Conservation (phyloP, 2,113 vertebrate species). For the Axis porcinus region DNA sequence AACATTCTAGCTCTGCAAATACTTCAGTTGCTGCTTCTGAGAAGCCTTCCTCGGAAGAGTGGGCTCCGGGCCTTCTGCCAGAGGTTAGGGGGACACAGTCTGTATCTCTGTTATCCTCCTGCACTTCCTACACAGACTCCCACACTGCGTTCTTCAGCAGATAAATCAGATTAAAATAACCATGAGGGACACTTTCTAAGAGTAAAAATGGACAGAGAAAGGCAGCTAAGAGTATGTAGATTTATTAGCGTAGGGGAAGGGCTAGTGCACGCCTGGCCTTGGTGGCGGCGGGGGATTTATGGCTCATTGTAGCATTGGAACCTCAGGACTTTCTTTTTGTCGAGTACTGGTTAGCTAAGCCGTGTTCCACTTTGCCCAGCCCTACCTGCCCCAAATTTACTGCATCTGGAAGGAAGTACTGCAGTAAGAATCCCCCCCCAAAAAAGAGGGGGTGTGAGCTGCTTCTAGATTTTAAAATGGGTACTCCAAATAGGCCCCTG, state of each 20-base stretch:
- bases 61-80: background rate
- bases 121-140: background rate
- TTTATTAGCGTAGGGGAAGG: background rate
- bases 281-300: background rate
- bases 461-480: slow-evolving; percentile 15
- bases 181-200: background rate
- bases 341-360: background rate
- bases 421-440: background rate
- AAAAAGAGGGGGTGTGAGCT: background rate
- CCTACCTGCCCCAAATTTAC: background rate
- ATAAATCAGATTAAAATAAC: slow-evolving; percentile 30
- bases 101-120: background rate
- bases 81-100: background rate
- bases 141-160: background rate
- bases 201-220: slow-evolving; percentile 3
- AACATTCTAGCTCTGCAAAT: background rate
- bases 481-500: background rate
- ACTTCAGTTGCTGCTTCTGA: background rate
- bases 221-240: background rate
- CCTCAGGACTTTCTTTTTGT: background rate
- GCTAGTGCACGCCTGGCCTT: background rate
- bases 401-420: background rate
- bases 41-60: background rate
- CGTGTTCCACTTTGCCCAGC: background rate
- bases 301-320: background rate